Evolutionary conservation across 2,797 vertebrate genomes (phyloP).

Genomic region (Pangasius sanitwongsei): DNA sequence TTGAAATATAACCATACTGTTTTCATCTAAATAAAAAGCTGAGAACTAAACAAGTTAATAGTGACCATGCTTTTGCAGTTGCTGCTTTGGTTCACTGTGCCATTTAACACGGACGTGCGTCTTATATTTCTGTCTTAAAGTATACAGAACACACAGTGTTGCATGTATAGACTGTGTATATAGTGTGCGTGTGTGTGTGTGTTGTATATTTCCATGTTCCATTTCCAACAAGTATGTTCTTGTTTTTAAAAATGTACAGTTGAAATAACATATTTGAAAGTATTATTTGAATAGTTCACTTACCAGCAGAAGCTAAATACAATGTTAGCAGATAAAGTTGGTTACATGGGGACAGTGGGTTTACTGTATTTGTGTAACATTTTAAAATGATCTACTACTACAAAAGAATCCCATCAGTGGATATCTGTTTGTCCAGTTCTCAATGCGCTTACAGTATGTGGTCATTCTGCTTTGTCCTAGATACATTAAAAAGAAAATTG

Average conservation of each 20-base stretch:
- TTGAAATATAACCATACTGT: neutral
- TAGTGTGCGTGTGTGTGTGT: no score
- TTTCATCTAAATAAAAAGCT: neutral
- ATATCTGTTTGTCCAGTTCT: constrained; percentile 15
- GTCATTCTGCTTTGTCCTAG: constrained; percentile 57
- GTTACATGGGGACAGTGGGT: no score
- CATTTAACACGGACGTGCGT: no score
- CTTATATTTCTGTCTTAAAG: no score
- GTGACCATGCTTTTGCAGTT: neutral
- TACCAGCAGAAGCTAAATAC: no score
- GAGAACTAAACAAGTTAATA: neutral
- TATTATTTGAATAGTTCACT: neutral
- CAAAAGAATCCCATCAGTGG: neutral
- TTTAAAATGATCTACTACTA: no score
- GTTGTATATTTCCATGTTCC: neutral
- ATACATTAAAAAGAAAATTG: constrained; percentile 64
- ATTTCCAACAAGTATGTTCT: neutral
- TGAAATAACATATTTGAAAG: neutral
- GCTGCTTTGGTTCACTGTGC: neutral
- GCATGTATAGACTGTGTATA: no score
- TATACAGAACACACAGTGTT: no score
- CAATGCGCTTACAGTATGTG: constrained; percentile 42
- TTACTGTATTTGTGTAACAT: no score
- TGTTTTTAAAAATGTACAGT: neutral
- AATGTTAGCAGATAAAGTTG: no score